A percentile compares a stretch with the other conserved stretches of the same genome.
phyloP scores from a whole-genome alignment of 2,113 vertebrate species.

The Melanerpes formicivorus region DNA sequence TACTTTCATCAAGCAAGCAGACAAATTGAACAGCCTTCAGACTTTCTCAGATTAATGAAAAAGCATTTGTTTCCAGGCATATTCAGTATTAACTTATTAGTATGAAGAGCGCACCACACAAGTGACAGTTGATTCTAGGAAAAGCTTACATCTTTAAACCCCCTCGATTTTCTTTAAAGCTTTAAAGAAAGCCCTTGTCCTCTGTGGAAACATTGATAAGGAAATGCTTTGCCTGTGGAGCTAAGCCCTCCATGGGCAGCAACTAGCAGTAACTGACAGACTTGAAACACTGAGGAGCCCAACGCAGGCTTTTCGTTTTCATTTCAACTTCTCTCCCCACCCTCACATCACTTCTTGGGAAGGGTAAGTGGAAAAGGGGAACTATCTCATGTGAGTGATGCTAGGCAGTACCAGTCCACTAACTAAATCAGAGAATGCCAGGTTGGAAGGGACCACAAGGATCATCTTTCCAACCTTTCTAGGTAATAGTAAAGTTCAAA shows the following conservation, averaged over 20 bases:
- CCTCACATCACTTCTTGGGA: neutral
- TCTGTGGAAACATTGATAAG: constrained; percentile 33
- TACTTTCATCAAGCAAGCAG: constrained; percentile 36
- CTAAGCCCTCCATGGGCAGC: neutral
- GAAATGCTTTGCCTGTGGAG: neutral
- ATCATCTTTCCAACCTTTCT: no score
- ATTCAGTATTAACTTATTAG: constrained; percentile 29
- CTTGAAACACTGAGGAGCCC: neutral
- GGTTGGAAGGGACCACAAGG: no score
- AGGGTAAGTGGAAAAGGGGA: neutral
- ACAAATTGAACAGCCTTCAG: constrained; percentile 15
- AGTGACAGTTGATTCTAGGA: constrained; percentile 15
- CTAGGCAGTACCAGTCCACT: no score
- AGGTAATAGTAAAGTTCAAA: no score
- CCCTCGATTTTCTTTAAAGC: neutral
- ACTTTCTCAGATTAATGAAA: constrained; percentile 12
- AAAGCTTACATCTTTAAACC: constrained; percentile 31
- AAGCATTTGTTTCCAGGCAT: constrained; percentile 50
- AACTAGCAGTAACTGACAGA: neutral
- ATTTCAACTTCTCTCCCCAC: neutral
- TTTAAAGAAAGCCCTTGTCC: constrained; percentile 19
- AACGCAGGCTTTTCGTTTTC: neutral
- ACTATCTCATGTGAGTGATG: neutral
- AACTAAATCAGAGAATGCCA: no score
- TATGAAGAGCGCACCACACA: neutral